phyloP scores from a whole-genome alignment of 2,888 invertebrate genomes.

The Augiades crinisus region DNA sequence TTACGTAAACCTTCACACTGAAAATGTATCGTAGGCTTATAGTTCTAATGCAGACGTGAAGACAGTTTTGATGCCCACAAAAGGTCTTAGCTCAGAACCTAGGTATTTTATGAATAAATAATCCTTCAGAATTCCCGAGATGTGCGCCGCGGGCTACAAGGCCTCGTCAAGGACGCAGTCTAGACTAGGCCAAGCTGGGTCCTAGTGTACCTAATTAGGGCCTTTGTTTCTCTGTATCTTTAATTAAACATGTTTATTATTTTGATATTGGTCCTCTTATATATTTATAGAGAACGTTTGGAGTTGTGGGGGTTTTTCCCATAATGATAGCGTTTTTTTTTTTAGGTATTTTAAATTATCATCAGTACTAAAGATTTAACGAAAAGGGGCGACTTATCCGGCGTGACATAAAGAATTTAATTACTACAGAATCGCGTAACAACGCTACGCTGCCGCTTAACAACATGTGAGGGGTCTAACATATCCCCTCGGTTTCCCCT shows the following conservation, averaged over 20 bases:
- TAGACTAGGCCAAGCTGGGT: slow-evolving; percentile 39
- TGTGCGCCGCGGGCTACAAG: slow-evolving; percentile 38
- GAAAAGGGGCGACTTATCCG: too few relatives aligned
- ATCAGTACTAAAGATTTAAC: too few relatives aligned
- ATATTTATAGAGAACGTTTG: too few relatives aligned
- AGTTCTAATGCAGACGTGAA: neutral
- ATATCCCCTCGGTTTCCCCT: slow-evolving; percentile 38
- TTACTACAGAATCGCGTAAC: neutral
- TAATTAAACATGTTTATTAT: too few relatives aligned
- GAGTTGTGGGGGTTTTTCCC: too few relatives aligned
- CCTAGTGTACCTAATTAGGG: slow-evolving; percentile 41
- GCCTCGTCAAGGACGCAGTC: slow-evolving; percentile 45
- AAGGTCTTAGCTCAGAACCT: slow-evolving; percentile 9
- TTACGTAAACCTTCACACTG: neutral
- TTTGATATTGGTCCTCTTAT: too few relatives aligned
- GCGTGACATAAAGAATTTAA: too few relatives aligned
- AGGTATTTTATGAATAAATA: slow-evolving; percentile 34
- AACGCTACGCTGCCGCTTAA: slow-evolving; percentile 21
- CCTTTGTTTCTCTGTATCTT: neutral
- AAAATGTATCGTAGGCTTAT: too few relatives aligned
- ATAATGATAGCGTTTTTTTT: too few relatives aligned
- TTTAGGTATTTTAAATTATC: too few relatives aligned
- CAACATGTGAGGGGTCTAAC: slow-evolving; percentile 34
- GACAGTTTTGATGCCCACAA: neutral
- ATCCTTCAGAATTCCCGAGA: slow-evolving; percentile 28